Base-by-base conservation (phyloP, 2,113 vertebrate genomes). In the Centropristis striata region DNA sequence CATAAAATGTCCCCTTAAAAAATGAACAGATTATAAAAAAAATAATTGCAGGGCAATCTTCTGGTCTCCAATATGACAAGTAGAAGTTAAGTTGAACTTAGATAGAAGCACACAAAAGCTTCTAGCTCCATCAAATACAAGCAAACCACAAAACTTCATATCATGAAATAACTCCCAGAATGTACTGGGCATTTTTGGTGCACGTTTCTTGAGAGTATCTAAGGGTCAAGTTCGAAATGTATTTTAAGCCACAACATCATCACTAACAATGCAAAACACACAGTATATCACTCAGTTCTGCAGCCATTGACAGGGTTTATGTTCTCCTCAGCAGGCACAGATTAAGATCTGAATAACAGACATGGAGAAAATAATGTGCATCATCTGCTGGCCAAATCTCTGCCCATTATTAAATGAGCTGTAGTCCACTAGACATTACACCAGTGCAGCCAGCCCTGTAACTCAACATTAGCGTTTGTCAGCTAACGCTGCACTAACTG, bases 391-490 rank as follows among this genome's bases (percentile, higher is more conserved):
- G 74, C 44, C 57, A 69, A 54, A 76, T 87, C 86, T 87, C 58
- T 72, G 47, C 32, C 44, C 5, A 1, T 93, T 82, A 93, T 92
- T 90, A 87, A 93, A 92, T 84, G 82, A 85, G 69, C 57, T 28
- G 15, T 69, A 67, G 42, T 54, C 72, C 55, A 61, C 15, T 61
- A 72, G 75, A 84, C 86, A 86, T 84, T 28, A 82, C 75, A 77
- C 53, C 46, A 67, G 44, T 59, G 77, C 55, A 9, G 21, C 25
- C 69, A 68, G 59, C 47, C 59, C 71, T 85, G 72, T 81, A 73
- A 74, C 63, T 90, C 88, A 72, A 60, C 86, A 82, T 90, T 78
- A 86, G 86, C 88, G 82, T 88, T 84, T 92, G 81, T 87, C 87
- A 86, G 74, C 83, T 90, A 39, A 27, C 37, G 57, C 60, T 21